Percentiles rank a stretch among this genome's conserved stretches.
Evolutionary conservation across 1,140 invertebrate genomes (phyloP).

Genomic region (Campoletis sonorensis): DNA sequence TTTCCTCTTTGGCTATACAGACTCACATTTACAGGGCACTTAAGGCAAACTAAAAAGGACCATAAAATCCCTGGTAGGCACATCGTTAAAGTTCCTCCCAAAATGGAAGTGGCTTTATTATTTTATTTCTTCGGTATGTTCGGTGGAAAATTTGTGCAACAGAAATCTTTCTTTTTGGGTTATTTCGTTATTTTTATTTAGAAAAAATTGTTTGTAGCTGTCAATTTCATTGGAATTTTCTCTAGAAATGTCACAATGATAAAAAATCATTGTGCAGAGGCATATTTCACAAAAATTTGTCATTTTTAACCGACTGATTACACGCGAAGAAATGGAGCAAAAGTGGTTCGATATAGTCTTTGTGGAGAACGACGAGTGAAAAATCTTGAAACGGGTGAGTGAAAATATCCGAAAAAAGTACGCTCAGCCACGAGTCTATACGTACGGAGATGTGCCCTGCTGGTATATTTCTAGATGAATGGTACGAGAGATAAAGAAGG

Average conservation of each 20-base stretch:
- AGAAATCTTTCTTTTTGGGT: too few species aligned
- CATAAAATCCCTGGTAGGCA: not conserved
- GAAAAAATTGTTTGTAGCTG: too few species aligned
- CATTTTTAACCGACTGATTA: not conserved
- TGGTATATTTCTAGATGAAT: conserved; percentile 41
- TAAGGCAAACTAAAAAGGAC: not conserved
- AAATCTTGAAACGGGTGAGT: conserved; percentile 5
- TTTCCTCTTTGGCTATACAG: not conserved
- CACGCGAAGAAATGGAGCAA: not conserved
- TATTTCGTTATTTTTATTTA: too few species aligned
- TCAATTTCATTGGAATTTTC: too few species aligned
- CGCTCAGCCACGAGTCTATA: not conserved
- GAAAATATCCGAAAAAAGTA: conserved; percentile 14
- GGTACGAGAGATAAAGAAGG: conserved; percentile 23
- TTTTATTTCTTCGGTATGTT: too few species aligned
- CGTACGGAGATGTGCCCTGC: not conserved
- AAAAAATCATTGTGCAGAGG: not conserved
- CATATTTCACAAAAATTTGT: not conserved
- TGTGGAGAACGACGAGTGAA: not conserved
- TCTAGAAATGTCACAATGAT: too few species aligned
- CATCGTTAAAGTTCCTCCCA: not conserved
- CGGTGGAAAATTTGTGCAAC: too few species aligned
- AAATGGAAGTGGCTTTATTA: not conserved
- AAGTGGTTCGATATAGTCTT: not conserved
- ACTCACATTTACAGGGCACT: not conserved